Base-by-base conservation (phyloP, 1,140 invertebrate genomes). In the Carposina sasakii region DNA sequence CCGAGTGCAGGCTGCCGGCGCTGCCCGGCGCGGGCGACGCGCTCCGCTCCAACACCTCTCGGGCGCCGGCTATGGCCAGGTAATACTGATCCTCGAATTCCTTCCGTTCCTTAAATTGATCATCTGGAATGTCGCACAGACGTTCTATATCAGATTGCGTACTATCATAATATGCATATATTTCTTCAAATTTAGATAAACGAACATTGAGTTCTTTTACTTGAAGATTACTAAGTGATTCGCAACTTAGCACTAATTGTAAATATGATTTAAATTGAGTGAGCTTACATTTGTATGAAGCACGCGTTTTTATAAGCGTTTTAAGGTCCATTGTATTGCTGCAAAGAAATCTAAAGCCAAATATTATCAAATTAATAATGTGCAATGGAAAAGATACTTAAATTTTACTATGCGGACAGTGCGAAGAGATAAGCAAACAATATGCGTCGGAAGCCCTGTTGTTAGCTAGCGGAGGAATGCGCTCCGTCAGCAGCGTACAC, bases 101-200 rank as follows among this genome's bases (percentile, higher is more conserved):
- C 20, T 37, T 16, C 19, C 45, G n/a, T 26, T 47, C 30, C 31
- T 33, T 26, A 16, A 36, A 22, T 24, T 39, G 21, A 16, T 46
- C 44, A 34, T 19, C 44, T 46, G 44, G 19, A 46, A 46, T 46
- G 13, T 46, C 44, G 8, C 9, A 5, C 22, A 36, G 13, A 30
- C 2, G 2, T 34, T 46, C 44, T 3, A 40, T 40, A 22, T 40
- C 23, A 19, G 17, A 21, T 26, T 39, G 46, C 9, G 33, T 16
- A 31, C 21, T 28, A 15, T 39, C 45, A 39, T 39, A 39, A 44
- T 21, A 36, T 10, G 23, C 40, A 19, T 37, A 37, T 3, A 37
- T 17, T 37, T 37, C 34, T 20, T 37, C 13, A 2, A 37, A 5
- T 37, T 37, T 37, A 3, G 4, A 4, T 37, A 37, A 37, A 37